phyloP scores from a whole-genome alignment of 2,888 invertebrate species.

The Conchocele bisecta region DNA sequence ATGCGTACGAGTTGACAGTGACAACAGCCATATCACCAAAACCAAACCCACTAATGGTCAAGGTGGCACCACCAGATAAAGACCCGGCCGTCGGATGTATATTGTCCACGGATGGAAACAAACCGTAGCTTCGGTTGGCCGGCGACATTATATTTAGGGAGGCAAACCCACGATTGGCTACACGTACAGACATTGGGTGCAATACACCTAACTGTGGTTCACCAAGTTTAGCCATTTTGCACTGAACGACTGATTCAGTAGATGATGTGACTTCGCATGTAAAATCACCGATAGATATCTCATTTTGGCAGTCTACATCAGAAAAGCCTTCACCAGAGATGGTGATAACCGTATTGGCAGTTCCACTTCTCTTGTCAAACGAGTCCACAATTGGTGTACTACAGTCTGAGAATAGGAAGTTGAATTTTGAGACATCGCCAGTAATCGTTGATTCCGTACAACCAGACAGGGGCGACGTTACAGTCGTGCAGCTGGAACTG shows the following conservation, averaged over 20 bases:
- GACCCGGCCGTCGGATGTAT: conserved; percentile 56
- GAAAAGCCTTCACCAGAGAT: conserved; percentile 65
- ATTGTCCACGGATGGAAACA: conserved; percentile 55
- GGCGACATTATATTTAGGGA: conserved; percentile 40
- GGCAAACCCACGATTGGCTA: conserved; percentile 58
- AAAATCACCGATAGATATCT: conserved; percentile 58
- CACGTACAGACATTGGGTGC: conserved; percentile 49
- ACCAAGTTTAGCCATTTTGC: conserved; percentile 38
- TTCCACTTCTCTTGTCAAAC: conserved; percentile 56
- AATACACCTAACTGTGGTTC: conserved; percentile 50
- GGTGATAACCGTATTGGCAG: conserved; percentile 53
- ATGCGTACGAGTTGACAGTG: conserved; percentile 54
- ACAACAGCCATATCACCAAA: conserved; percentile 51
- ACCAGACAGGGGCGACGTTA: conserved; percentile 30
- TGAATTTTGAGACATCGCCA: conserved; percentile 54
- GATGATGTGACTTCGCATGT: conserved; percentile 37
- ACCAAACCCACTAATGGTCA: conserved; percentile 65
- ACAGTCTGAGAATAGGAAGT: conserved; percentile 62
- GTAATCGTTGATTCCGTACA: conserved; percentile 53
- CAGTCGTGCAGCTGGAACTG: conserved; percentile 50
- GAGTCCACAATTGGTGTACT: conserved; percentile 57
- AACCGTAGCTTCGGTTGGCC: conserved; percentile 48
- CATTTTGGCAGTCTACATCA: conserved; percentile 62
- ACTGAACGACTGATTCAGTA: conserved; percentile 29
- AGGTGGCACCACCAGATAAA: conserved; percentile 51